Evolutionary conservation across 2,113 vertebrate species (phyloP).

Genomic region (Calyptomena viridis): DNA sequence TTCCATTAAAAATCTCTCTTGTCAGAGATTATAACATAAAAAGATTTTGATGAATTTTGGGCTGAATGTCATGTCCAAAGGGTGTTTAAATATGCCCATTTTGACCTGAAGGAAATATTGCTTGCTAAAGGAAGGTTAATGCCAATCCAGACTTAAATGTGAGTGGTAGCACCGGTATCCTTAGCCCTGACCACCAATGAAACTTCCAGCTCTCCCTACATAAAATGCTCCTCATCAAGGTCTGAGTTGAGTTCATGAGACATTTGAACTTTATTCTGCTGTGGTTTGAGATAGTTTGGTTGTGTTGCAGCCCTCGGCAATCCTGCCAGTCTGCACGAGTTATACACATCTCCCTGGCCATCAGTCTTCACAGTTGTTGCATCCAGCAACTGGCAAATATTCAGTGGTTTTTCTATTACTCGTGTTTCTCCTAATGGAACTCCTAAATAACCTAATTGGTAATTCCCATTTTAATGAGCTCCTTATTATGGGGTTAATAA

Average conservation of each 20-base stretch:
- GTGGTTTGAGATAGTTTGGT: background rate
- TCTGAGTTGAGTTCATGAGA: background rate
- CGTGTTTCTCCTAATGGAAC: conserved; percentile 7
- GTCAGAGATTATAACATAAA: background rate
- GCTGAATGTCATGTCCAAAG: background rate
- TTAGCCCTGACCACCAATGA: background rate
- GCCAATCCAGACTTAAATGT: background rate
- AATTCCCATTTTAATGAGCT: conserved; percentile 56
- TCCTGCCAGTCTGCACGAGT: background rate
- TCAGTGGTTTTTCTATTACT: background rate
- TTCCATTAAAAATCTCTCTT: background rate
- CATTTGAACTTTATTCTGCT: background rate
- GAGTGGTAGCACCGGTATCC: background rate
- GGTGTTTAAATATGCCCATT: background rate
- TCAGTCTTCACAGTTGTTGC: background rate
- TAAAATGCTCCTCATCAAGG: background rate
- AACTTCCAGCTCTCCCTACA: background rate
- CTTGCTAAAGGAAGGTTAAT: background rate
- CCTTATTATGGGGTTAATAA: conserved; percentile 46
- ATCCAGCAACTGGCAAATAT: background rate
- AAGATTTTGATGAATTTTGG: background rate
- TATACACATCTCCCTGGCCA: background rate
- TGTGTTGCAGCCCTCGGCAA: background rate
- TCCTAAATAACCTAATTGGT: conserved; percentile 30
- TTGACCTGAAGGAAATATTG: background rate